Evolutionary conservation across 2,113 vertebrate genomes (phyloP).

Genomic region (Chlamydotis undulata): DNA sequence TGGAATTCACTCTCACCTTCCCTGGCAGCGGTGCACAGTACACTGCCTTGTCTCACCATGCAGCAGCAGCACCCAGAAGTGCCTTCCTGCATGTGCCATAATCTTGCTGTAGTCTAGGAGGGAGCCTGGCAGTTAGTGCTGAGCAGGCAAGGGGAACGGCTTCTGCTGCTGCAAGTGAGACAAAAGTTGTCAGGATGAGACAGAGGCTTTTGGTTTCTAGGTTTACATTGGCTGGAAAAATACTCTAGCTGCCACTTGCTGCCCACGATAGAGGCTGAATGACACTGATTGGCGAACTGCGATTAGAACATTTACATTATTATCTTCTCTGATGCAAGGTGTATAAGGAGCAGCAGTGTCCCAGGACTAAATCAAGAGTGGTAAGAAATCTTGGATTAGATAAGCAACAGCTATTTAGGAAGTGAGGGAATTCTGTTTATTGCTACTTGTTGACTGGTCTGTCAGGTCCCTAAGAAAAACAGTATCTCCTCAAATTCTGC

Average conservation of each 20-base stretch:
- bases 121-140: neutral
- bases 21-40: accelerated
- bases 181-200: neutral
- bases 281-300: neutral
- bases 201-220: neutral
- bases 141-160: neutral
- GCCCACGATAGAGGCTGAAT: neutral
- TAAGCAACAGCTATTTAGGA: neutral
- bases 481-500: neutral
- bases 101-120: neutral
- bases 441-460: neutral
- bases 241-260: neutral
- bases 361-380: neutral
- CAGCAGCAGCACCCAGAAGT: neutral
- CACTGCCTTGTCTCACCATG: accelerated
- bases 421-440: neutral
- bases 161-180: neutral
- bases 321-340: neutral
- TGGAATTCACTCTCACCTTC: neutral
- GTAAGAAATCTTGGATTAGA: neutral
- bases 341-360: neutral
- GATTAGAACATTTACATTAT: neutral
- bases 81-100: accelerated
- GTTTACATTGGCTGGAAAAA: neutral
- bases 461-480: neutral